Conservation (phyloP, 1,140 invertebrate genomes). For the Drosophila oshimai region DNA sequence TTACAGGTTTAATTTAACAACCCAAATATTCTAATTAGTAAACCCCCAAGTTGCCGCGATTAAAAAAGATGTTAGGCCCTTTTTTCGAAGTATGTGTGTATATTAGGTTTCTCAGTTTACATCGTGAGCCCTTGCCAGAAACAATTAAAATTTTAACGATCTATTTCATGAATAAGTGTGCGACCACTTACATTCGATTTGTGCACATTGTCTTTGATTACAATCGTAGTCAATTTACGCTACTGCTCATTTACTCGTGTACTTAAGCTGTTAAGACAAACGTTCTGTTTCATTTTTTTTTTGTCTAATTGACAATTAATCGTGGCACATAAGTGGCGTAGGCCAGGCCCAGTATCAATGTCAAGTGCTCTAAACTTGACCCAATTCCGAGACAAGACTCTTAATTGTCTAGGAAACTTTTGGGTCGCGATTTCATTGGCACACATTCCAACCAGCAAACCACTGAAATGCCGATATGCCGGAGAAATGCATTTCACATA, state of each 20-base stretch:
- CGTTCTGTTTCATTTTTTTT: conserved; percentile 28
- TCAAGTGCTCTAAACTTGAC: conserved; percentile 62
- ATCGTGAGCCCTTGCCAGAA: neutral
- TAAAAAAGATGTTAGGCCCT: no score
- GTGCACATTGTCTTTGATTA: conserved; percentile 25
- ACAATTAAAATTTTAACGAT: conserved; percentile 7
- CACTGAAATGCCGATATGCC: neutral
- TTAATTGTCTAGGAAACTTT: conserved; percentile 39
- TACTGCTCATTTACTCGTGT: neutral
- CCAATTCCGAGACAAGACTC: conserved; percentile 37
- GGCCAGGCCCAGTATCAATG: conserved; percentile 37
- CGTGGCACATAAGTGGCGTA: neutral
- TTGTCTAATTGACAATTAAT: conserved; percentile 8
- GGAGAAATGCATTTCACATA: conserved; percentile 58
- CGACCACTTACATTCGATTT: conserved; percentile 34
- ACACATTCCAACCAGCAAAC: conserved; percentile 7
- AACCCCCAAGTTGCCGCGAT: no score
- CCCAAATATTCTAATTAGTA: no score
- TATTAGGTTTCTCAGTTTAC: conserved; percentile 3
- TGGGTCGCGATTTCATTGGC: conserved; percentile 36
- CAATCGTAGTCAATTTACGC: conserved; percentile 1
- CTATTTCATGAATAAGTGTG: neutral
- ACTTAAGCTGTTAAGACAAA: conserved; percentile 13
- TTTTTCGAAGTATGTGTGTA: no score
- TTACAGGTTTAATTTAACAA: no score